phyloP scores from a whole-genome alignment of 2,113 vertebrate species.

The Brienomyrus brachyistius region DNA sequence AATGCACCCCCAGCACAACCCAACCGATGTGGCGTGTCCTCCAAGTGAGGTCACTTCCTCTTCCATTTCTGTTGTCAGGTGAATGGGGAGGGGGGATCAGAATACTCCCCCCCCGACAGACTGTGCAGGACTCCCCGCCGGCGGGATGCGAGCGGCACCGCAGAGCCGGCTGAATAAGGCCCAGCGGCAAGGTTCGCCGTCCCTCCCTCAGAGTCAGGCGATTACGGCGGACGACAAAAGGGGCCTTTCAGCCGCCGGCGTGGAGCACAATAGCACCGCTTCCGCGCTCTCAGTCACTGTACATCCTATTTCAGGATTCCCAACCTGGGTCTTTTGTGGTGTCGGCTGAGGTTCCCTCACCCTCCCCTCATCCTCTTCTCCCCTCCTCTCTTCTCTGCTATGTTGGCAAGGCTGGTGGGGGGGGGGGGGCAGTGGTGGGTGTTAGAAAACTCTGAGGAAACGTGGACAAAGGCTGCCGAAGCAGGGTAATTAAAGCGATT shows the following conservation, averaged over 20 bases:
- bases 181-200: conserved; percentile 18
- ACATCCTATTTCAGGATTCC: conserved; percentile 15
- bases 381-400: background rate
- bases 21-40: background rate
- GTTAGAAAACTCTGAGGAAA: background rate
- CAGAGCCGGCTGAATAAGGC: background rate
- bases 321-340: conserved; percentile 31
- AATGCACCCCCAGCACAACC: background rate
- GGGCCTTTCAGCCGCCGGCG: conserved; percentile 33
- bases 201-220: conserved; percentile 33
- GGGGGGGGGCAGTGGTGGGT: background rate
- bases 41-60: conserved; percentile 15
- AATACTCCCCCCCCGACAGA: background rate
- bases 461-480: background rate
- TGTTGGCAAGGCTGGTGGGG: background rate
- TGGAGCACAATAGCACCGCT: conserved; percentile 27
- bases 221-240: conserved; percentile 29
- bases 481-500: conserved; percentile 22
- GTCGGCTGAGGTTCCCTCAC: background rate
- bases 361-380: background rate
- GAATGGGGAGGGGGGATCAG: background rate
- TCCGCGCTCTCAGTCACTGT: conserved; percentile 27
- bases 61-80: background rate
- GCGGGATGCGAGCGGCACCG: background rate
- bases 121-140: background rate